Conservation (phyloP, 2,888 invertebrate species). For the Drosophila atroscutellata region DNA sequence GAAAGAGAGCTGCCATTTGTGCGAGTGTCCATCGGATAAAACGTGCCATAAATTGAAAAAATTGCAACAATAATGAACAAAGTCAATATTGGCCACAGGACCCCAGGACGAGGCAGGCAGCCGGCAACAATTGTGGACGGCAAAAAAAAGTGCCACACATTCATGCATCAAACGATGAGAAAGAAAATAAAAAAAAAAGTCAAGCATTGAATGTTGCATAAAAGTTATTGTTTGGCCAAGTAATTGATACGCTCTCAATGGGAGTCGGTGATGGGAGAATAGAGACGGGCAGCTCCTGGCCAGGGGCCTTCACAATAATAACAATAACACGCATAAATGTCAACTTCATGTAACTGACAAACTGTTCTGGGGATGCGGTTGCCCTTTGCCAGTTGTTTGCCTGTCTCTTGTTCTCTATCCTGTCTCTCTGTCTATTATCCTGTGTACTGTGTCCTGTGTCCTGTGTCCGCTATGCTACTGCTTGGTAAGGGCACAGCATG, state of each 20-base stretch:
- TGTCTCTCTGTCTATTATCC: constrained; percentile 20
- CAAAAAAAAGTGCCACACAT: constrained; percentile 20
- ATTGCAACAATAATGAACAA: constrained; percentile 46
- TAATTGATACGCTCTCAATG: constrained; percentile 76
- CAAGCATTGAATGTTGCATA: constrained; percentile 59
- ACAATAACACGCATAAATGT: constrained; percentile 67
- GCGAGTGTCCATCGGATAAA: constrained; percentile 37
- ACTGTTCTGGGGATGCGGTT: constrained; percentile 38
- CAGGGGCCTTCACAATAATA: constrained; percentile 57
- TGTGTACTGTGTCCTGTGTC: constrained; percentile 5
- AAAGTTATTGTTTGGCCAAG: constrained; percentile 74
- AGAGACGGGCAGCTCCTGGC: constrained; percentile 22
- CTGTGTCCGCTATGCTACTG: not conserved
- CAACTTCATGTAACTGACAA: constrained; percentile 72
- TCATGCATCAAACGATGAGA: constrained; percentile 21
- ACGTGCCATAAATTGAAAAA: constrained; percentile 69
- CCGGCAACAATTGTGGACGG: constrained; percentile 45
- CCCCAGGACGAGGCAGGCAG: constrained; percentile 34
- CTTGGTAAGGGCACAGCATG: constrained; percentile 69
- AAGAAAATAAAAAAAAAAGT: constrained; percentile 22
- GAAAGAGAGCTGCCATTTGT: constrained; percentile 13
- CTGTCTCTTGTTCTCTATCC: constrained; percentile 18
- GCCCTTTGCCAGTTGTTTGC: constrained; percentile 32
- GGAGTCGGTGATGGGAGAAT: constrained; percentile 27
- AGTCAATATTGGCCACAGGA: constrained; percentile 55